These are phyloP conservation scores for Sander lucioperca DNA, from an alignment of 2,113 vertebrate genomes.

Conservation along the genomic window DNA sequence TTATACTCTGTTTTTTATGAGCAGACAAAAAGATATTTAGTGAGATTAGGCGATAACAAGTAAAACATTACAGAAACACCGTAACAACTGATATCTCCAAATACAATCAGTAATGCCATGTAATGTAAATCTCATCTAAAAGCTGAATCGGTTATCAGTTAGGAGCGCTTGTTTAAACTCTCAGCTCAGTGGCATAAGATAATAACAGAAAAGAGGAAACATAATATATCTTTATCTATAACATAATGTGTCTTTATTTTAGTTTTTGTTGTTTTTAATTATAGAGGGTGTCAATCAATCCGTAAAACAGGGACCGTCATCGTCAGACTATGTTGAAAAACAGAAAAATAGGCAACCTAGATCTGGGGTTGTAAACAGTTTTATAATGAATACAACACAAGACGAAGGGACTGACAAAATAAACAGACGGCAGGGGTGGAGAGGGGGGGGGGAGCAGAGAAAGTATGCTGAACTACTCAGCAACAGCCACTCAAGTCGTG, in stretches of 20 bases:
- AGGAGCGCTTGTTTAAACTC: slow-evolving; percentile 48
- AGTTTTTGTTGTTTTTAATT: not conserved
- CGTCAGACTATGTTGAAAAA: not conserved
- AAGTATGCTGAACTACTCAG: slow-evolving; percentile 85
- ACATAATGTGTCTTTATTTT: not conserved
- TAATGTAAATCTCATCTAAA: slow-evolving; percentile 12
- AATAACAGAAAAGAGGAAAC: not conserved
- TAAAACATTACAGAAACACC: slow-evolving; percentile 15
- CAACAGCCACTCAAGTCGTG: slow-evolving; percentile 87
- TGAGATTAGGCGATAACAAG: not conserved
- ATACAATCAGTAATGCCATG: slow-evolving; percentile 6
- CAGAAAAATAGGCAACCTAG: slow-evolving; percentile 28
- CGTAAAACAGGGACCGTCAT: slow-evolving; percentile 25
- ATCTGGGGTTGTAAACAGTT: slow-evolving; percentile 71
- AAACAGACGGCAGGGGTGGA: slow-evolving; percentile 79
- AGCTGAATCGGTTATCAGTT: slow-evolving; percentile 15
- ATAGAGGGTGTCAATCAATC: not conserved
- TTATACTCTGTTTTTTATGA: not conserved
- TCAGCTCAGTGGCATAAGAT: not conserved
- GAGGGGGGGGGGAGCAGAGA: slow-evolving; percentile 23
- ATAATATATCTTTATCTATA: not conserved
- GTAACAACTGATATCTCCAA: slow-evolving; percentile 5
- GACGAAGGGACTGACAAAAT: slow-evolving; percentile 77
- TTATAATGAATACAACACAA: slow-evolving; percentile 76
- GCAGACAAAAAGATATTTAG: not conserved